A percentile compares a stretch with the other conserved stretches of the same genome.
Evolutionary conservation across 2,797 vertebrate genomes (phyloP).

Genomic region (Epinephelus malabaricus): DNA sequence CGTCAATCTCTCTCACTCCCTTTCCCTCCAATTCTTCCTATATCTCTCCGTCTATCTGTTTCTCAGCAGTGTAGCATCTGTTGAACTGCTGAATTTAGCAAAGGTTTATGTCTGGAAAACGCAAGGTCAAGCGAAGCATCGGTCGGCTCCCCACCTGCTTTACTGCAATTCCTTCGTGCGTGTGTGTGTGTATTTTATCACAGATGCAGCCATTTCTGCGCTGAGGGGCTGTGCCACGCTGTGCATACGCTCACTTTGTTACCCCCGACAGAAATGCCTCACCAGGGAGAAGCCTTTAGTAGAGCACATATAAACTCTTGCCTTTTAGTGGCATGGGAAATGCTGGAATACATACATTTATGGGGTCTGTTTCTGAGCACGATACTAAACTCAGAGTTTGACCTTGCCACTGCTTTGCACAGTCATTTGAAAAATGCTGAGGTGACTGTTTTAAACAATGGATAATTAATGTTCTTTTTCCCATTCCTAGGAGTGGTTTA

Average conservation of each 20-base stretch:
- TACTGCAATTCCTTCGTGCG: conserved; percentile 40
- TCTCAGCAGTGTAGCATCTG: conserved; percentile 55
- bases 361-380: conserved; percentile 56
- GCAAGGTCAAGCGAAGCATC: conserved; percentile 65
- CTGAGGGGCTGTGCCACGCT: conserved; percentile 56
- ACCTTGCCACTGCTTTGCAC: conserved; percentile 63
- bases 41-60: conserved; percentile 30
- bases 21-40: conserved; percentile 1
- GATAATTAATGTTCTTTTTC: conserved; percentile 59
- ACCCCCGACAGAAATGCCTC: conserved; percentile 77
- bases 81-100: conserved; percentile 56
- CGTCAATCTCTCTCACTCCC: conserved; percentile 21
- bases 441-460: conserved; percentile 64
- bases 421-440: conserved; percentile 55
- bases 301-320: conserved; percentile 77
- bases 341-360: conserved; percentile 76
- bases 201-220: conserved; percentile 65
- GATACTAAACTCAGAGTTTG: conserved; percentile 74
- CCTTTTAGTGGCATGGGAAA: conserved; percentile 77
- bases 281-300: conserved; percentile 80
- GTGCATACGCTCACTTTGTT: conserved; percentile 80
- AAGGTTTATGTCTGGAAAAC: conserved; percentile 65
- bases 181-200: conserved; percentile 66
- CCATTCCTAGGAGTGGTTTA: conserved; percentile 27
- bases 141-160: conserved; percentile 68